Base-by-base conservation (phyloP, 2,113 vertebrate species). In the Nyctibius bracteatus region DNA sequence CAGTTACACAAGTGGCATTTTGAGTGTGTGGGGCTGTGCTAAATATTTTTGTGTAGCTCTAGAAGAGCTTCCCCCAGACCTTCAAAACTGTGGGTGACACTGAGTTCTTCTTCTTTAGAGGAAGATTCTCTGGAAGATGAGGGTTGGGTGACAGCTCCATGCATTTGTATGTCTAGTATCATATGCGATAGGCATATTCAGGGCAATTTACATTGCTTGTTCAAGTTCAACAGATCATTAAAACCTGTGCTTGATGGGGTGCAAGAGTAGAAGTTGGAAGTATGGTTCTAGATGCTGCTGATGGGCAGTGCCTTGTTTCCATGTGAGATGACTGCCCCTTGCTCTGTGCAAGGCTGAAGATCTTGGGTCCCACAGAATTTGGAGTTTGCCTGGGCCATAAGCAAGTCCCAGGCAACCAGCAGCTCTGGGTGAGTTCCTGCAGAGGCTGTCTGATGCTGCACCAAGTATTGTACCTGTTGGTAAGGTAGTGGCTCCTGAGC, bases 391-490 rank as follows among this genome's bases (percentile, higher is more conserved):
- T 61, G 33, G 33, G 19, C 52, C 30, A 66, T 30, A 71, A 86
- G 25, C 8, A 65, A 73, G 30, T 77, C 61, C 12, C 41, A 65
- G 54, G 39, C 17, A 83, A 41, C 16, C 20, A 46, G 28, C 13
- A 39, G 19, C 62, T 51, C 14, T 0, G 1, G 8, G 6, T 39
- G 58, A 22, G 20, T 37, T 27, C 33, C 16, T 73, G 52, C 17
- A 55, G 81, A 67, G 27, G 22, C 10, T 63, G 18, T 52, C 65
- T 52, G n/a, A 27, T 71, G 46, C 55, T 79, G 31, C 27, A 59
- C 14, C 22, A 27, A 62, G 9, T n/a, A 4, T 9, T 3, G 10
- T 52, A 11, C 14, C 0, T 54, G 5, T 13, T 72, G 63, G n/a
- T 72, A 47, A 49, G 52, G 35, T 8, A 25, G 33, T 24, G 51